phyloP scores from a whole-genome alignment of 2,888 invertebrate genomes.

The Eristalis intricaria region DNA sequence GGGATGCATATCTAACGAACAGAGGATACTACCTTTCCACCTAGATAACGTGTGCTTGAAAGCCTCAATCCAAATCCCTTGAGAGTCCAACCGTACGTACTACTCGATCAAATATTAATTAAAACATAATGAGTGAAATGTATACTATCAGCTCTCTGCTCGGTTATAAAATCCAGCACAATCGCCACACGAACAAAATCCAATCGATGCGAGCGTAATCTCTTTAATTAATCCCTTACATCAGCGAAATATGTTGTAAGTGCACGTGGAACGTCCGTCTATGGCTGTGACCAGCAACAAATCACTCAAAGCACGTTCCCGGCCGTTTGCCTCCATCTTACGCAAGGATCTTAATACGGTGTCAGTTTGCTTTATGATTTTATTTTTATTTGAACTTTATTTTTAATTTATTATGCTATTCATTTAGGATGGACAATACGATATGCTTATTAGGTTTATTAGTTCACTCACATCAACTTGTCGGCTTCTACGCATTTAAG shows the following conservation, averaged over 20 bases:
- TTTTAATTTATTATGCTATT: too few species aligned
- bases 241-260: slow-evolving; percentile 1
- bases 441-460: too few species aligned
- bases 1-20: too few species aligned
- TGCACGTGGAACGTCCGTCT: slow-evolving; percentile 3
- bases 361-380: not conserved
- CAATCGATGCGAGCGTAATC: not conserved
- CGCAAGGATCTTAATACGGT: not conserved
- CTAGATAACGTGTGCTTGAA: too few species aligned
- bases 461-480: too few species aligned
- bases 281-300: not conserved
- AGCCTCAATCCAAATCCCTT: not conserved
- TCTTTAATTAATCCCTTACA: slow-evolving; percentile 19
- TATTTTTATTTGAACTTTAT: too few species aligned
- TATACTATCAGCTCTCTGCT: not conserved
- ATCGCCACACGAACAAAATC: not conserved
- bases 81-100: not conserved
- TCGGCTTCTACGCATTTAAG: too few species aligned
- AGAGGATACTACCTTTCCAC: too few species aligned
- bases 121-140: not conserved
- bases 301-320: not conserved
- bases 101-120: not conserved
- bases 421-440: too few species aligned
- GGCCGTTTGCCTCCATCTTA: not conserved
- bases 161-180: not conserved